Percentiles rank a stretch among this genome's conserved stretches.
These are phyloP conservation scores for Malacoctenus gilli DNA, from an alignment of 2,797 vertebrate genomes.

Conservation along the genomic window DNA sequence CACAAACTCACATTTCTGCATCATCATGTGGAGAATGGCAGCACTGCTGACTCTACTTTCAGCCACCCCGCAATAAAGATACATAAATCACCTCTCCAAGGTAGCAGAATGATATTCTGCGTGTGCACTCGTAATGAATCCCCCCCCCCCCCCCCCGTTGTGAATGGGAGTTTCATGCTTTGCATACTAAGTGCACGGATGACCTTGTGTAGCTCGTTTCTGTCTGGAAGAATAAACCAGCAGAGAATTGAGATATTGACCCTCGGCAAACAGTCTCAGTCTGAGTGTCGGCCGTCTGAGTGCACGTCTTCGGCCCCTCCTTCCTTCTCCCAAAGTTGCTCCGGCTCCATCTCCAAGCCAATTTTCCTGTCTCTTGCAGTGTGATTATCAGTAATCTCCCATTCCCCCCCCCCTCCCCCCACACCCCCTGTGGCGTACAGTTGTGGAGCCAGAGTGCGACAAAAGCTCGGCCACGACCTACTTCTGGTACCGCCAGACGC, in stretches of 20 bases:
- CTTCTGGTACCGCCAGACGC: slow-evolving; percentile 94
- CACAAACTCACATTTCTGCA: too few species aligned
- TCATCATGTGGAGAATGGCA: not conserved
- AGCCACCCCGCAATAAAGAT: slow-evolving; percentile 1
- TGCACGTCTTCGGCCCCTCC: too few species aligned
- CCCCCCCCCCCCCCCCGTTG: slow-evolving; percentile 1
- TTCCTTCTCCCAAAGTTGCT: not conserved
- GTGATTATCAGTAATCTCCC: slow-evolving; percentile 13
- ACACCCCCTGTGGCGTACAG: slow-evolving; percentile 70
- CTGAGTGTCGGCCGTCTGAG: slow-evolving; percentile 22
- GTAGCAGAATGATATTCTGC: slow-evolving; percentile 14
- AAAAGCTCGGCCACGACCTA: slow-evolving; percentile 95
- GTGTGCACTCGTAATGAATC: slow-evolving; percentile 9
- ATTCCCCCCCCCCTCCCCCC: not conserved
- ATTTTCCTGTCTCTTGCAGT: not conserved
- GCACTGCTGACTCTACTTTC: slow-evolving; percentile 4
- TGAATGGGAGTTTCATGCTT: slow-evolving; percentile 23
- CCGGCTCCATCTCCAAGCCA: not conserved
- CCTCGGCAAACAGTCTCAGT: slow-evolving; percentile 28
- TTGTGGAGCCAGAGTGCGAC: slow-evolving; percentile 91
- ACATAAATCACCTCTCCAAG: slow-evolving; percentile 26
- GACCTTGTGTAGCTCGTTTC: slow-evolving; percentile 51
- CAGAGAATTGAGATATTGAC: slow-evolving; percentile 38
- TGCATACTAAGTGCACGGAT: slow-evolving; percentile 43
- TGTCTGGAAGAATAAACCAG: slow-evolving; percentile 23